Evolutionary conservation across 2,888 invertebrate genomes (phyloP).

Genomic region (Orthosia gothica): DNA sequence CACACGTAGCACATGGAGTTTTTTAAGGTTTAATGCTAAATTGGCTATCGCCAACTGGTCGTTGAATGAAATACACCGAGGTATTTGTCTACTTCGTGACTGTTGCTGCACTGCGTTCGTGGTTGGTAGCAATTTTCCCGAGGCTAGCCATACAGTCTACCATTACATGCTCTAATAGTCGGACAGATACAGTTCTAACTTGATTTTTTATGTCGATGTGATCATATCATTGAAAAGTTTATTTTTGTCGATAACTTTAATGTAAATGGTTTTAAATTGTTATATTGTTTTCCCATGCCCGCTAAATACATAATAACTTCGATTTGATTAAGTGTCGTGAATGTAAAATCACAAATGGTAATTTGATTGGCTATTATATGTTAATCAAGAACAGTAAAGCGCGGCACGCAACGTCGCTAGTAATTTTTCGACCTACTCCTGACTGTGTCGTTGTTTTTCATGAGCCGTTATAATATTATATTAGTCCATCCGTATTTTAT

Average conservation of each 20-base stretch:
- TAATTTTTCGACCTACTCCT: constrained; percentile 67
- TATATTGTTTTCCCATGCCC: constrained; percentile 69
- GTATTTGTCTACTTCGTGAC: constrained; percentile 73
- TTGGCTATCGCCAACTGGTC: constrained; percentile 66
- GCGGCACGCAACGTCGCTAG: constrained; percentile 72
- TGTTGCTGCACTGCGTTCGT: constrained; percentile 69
- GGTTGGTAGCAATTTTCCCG: constrained; percentile 80
- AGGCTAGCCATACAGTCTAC: constrained; percentile 78
- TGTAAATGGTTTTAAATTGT: constrained; percentile 64
- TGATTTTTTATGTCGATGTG: constrained; percentile 67
- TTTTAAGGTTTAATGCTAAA: constrained; percentile 57
- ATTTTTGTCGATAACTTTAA: constrained; percentile 39
- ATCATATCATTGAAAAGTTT: constrained; percentile 29
- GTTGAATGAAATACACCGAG: constrained; percentile 71
- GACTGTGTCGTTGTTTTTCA: constrained; percentile 55
- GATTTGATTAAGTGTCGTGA: constrained; percentile 77
- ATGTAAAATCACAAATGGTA: constrained; percentile 79
- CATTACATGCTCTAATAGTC: constrained; percentile 83
- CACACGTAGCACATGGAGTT: constrained; percentile 50
- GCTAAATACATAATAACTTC: constrained; percentile 73
- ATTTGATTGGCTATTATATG: constrained; percentile 83
- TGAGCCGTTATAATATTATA: constrained; percentile 43
- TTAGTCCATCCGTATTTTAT: constrained; percentile 59
- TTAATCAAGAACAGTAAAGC: constrained; percentile 80
- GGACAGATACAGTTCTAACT: constrained; percentile 76